Base-by-base conservation (phyloP, 1,140 invertebrate genomes). In the Pentalonia nigronervosa region DNA sequence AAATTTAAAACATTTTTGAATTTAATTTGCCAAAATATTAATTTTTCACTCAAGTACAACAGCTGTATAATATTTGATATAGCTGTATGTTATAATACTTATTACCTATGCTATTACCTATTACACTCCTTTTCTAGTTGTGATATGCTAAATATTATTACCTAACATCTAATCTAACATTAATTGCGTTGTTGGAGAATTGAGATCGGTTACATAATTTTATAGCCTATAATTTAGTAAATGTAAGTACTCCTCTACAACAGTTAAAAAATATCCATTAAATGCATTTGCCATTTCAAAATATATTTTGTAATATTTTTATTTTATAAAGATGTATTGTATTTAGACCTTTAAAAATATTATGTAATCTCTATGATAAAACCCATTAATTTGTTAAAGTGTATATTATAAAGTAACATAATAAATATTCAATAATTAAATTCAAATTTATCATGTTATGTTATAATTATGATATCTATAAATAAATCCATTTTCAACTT, bases 111-210 rank as follows among this genome's bases (percentile, higher is more conserved):
- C 17, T 67, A n/a, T 67, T 67, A n/a, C 30, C 3, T 67, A 76
- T 76, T 41, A 41, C 41, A 25, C 3, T 67, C 30, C 30, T 67
- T 67, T 67, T 67, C 25, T 67, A 11, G 30, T 67, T 67, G 30
- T 30, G 30, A 67, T 67, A 67, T 67, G 60, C 60, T 76, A 76
- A 76, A 76, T n/a, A 76, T 76, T 4, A 60, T 60, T 67, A 67
- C 60, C 60, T n/a, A 67, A 67, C 60, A 67, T 67, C 60, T n/a
- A n/a, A n/a, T 67, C 41, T 41, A 30, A 60, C 60, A 30, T 67
- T 67, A 67, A 67, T 67, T 30, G 60, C 60, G 60, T 67, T 67
- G 60, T 67, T 67, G 60, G 60, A 67, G 56, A 67, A 67, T 67
- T n/a, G 60, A 67, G 60, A 67, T 67, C 60, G 11, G 30, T 67